Conservation (phyloP, 2,113 vertebrate species). For the Microcebus ravelobensis region DNA sequence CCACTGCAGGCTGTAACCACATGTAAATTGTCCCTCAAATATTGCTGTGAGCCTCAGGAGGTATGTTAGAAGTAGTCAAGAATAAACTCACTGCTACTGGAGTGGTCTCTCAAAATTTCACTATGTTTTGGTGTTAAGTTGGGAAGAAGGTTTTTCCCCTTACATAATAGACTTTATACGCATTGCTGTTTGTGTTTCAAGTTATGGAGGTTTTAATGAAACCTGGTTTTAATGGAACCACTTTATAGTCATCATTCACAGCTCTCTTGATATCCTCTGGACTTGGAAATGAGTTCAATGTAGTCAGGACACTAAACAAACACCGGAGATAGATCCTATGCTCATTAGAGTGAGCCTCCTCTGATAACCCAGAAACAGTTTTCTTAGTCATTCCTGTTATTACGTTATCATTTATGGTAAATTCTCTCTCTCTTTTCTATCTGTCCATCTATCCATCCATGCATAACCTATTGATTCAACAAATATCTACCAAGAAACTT, state of each 20-base stretch:
- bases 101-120: neutral
- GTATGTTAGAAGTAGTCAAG: neutral
- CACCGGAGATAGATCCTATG: neutral
- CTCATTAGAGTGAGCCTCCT: neutral
- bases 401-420: neutral
- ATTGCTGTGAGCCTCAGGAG: neutral
- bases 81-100: neutral
- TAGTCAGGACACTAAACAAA: neutral
- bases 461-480: neutral
- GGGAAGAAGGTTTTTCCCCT: neutral
- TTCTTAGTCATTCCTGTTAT: neutral
- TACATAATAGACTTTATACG: neutral
- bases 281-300: neutral
- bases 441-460: neutral
- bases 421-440: neutral
- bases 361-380: neutral
- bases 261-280: neutral
- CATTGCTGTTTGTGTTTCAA: neutral
- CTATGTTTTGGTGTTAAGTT: neutral
- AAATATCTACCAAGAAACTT: neutral
- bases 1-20: neutral
- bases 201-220: no score
- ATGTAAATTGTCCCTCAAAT: neutral
- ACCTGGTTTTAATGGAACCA: neutral
- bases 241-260: neutral